These are phyloP conservation scores for Subacronicta megacephala DNA, from an alignment of 2,888 invertebrate genomes.

Conservation along the genomic window DNA sequence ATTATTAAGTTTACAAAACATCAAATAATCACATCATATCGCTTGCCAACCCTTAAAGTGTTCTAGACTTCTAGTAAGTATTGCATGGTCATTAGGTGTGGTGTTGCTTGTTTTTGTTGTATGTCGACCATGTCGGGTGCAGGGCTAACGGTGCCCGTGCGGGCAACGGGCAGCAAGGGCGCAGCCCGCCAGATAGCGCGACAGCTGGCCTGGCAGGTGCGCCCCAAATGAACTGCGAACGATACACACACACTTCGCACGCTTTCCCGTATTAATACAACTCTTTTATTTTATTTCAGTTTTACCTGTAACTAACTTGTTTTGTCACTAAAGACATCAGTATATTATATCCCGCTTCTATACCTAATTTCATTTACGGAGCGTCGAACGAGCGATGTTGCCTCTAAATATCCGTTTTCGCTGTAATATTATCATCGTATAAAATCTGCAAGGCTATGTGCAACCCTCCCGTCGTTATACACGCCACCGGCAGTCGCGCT, in stretches of 20 bases:
- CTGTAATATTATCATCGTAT: constrained; percentile 70
- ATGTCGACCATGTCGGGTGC: constrained; percentile 54
- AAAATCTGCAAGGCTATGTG: constrained; percentile 75
- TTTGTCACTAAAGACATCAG: constrained; percentile 26
- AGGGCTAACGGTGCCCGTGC: constrained; percentile 59
- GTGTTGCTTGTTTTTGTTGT: constrained; percentile 25
- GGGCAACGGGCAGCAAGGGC: constrained; percentile 63
- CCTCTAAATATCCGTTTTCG: constrained; percentile 49
- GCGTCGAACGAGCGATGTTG: constrained; percentile 8
- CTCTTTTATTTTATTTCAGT: constrained; percentile 41
- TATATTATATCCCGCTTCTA: not conserved
- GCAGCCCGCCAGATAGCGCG: constrained; percentile 77
- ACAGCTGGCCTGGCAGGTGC: constrained; percentile 83
- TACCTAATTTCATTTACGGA: constrained; percentile 14
- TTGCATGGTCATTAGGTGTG: constrained; percentile 4
- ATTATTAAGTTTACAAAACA: not conserved
- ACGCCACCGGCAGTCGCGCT: constrained; percentile 74
- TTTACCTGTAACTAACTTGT: constrained; percentile 20
- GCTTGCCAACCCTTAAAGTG: constrained; percentile 5
- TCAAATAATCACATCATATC: constrained; percentile 16
- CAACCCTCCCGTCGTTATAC: constrained; percentile 69
- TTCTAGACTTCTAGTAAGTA: no score
- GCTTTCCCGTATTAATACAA: constrained; percentile 18
- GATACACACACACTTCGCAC: constrained; percentile 41
- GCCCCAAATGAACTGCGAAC: constrained; percentile 66